Conservation (phyloP, 2,888 invertebrate genomes). For the Cerceris rybyensis region DNA sequence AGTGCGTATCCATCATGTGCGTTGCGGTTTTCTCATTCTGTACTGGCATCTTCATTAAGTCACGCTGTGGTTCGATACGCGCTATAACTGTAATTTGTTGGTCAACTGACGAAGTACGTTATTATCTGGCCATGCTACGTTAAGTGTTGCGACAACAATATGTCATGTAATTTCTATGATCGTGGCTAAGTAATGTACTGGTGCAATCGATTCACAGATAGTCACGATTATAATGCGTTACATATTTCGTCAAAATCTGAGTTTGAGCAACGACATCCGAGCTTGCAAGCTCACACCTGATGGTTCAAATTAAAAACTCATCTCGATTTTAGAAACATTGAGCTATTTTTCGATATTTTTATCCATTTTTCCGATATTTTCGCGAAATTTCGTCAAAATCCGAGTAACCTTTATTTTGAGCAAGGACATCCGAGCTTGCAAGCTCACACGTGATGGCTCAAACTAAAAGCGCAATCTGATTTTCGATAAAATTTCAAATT, state of each 20-base stretch:
- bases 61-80: constrained; percentile 47
- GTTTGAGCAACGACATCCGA: too few species aligned
- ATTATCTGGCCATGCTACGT: constrained; percentile 41
- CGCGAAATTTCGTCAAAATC: too few species aligned
- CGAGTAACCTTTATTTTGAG: too few species aligned
- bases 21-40: constrained; percentile 57
- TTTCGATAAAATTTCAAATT: too few species aligned
- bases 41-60: constrained; percentile 63
- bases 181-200: neutral
- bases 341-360: too few species aligned
- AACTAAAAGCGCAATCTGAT: too few species aligned
- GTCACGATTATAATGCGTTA: neutral
- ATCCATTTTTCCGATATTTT: too few species aligned
- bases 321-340: too few species aligned
- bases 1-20: constrained; percentile 44
- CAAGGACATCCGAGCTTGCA: too few species aligned
- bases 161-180: neutral
- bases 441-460: too few species aligned
- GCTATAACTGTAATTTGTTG: constrained; percentile 55
- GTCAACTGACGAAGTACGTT: constrained; percentile 40
- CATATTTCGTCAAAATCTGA: neutral
- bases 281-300: too few species aligned
- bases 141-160: constrained; percentile 4
- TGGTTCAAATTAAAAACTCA: too few species aligned
- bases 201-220: neutral